Evolutionary conservation across 2,888 invertebrate species (phyloP).

Genomic region (Papilio protenor): DNA sequence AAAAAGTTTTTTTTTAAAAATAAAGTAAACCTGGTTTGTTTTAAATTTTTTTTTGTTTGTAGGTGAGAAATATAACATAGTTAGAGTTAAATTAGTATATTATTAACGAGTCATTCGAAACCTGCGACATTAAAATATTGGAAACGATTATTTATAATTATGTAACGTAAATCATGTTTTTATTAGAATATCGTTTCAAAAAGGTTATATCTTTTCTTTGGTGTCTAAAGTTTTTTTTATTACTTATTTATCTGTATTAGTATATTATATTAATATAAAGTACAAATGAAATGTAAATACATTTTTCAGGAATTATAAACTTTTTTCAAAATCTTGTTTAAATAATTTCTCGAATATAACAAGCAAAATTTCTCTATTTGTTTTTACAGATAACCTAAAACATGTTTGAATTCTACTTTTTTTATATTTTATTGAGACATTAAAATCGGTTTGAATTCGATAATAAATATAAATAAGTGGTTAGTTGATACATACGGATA

Average conservation of each 20-base stretch:
- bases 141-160: background rate
- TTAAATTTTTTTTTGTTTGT: background rate
- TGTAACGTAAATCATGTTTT: background rate
- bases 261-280: too few species aligned
- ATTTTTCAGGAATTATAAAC: too few species aligned
- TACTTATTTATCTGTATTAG: too few species aligned
- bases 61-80: background rate
- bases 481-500: constrained; percentile 43
- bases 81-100: background rate
- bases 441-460: background rate
- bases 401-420: background rate
- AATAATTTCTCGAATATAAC: background rate
- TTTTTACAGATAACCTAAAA: background rate
- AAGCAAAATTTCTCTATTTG: background rate
- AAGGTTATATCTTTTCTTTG: too few species aligned
- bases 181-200: too few species aligned
- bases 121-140: background rate
- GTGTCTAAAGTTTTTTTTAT: too few species aligned
- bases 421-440: background rate
- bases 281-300: too few species aligned
- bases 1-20: background rate
- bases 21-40: background rate
- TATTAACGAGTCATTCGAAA: background rate
- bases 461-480: constrained; percentile 4
- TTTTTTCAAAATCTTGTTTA: background rate